These are phyloP conservation scores for Atta cephalotes DNA, from an alignment of 1,140 invertebrate genomes.

Conservation along the genomic window DNA sequence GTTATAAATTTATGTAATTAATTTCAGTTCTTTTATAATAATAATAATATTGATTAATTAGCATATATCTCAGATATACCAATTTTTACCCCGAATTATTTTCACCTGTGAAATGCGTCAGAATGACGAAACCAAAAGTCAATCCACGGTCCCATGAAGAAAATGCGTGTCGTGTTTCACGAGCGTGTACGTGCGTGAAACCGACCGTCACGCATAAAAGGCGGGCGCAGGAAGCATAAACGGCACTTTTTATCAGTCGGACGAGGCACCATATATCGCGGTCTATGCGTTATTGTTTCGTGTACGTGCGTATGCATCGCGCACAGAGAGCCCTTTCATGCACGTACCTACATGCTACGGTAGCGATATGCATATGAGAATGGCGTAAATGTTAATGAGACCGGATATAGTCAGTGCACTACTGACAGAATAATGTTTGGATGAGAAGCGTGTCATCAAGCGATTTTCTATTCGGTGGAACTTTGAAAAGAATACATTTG, in stretches of 20 bases:
- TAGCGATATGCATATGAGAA: constrained; percentile 27
- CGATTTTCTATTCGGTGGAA: not conserved
- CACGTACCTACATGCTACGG: not conserved
- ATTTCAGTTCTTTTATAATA: not conserved
- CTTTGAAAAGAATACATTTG: not conserved
- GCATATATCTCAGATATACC: not conserved
- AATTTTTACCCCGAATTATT: not conserved
- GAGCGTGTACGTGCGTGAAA: constrained; percentile 21
- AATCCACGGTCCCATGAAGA: constrained; percentile 1
- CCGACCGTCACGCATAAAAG: constrained; percentile 65
- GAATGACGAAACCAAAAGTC: constrained; percentile 37
- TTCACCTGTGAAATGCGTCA: not conserved
- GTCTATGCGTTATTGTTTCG: constrained; percentile 77
- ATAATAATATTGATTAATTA: not conserved
- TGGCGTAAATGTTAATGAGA: constrained; percentile 22
- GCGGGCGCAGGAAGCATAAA: constrained; percentile 76
- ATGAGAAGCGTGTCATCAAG: not conserved
- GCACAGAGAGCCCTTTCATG: constrained; percentile 33
- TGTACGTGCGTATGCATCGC: constrained; percentile 73
- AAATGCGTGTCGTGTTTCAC: constrained; percentile 43
- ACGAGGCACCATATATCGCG: constrained; percentile 60
- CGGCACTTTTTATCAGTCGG: constrained; percentile 75
- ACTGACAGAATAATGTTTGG: not conserved
- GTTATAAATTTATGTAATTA: not conserved
- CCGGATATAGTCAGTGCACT: not conserved